These are phyloP conservation scores for Microcebus murinus DNA, from an alignment of 2,113 vertebrate genomes.

Conservation along the genomic window DNA sequence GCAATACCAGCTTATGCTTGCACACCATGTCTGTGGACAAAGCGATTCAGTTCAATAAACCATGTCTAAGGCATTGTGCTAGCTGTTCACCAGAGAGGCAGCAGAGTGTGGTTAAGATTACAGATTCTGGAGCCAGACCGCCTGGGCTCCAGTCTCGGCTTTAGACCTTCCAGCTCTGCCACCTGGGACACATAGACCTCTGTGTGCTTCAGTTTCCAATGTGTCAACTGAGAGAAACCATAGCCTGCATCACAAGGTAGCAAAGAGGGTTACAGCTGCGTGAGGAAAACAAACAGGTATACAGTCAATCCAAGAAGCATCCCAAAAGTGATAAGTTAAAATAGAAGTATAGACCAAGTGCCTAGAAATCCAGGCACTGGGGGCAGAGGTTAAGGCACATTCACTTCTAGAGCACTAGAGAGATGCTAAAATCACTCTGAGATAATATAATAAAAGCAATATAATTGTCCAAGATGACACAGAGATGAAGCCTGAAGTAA, in stretches of 20 bases:
- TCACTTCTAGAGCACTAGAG: background rate
- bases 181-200: background rate
- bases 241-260: background rate
- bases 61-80: background rate
- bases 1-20: background rate
- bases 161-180: background rate
- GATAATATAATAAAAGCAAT: background rate
- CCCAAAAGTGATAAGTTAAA: background rate
- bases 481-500: background rate
- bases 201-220: background rate
- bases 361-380: background rate
- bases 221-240: background rate
- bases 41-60: background rate
- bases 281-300: background rate
- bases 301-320: background rate
- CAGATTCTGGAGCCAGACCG: background rate
- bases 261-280: background rate
- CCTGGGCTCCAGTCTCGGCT: background rate
- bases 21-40: background rate
- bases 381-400: background rate
- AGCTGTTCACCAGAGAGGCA: background rate
- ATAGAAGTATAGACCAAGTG: background rate
- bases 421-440: background rate
- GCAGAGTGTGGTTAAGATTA: too few species aligned
- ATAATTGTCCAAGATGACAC: background rate